Base-by-base conservation (phyloP, 1,140 invertebrate genomes). In the Ruditapes philippinarum region DNA sequence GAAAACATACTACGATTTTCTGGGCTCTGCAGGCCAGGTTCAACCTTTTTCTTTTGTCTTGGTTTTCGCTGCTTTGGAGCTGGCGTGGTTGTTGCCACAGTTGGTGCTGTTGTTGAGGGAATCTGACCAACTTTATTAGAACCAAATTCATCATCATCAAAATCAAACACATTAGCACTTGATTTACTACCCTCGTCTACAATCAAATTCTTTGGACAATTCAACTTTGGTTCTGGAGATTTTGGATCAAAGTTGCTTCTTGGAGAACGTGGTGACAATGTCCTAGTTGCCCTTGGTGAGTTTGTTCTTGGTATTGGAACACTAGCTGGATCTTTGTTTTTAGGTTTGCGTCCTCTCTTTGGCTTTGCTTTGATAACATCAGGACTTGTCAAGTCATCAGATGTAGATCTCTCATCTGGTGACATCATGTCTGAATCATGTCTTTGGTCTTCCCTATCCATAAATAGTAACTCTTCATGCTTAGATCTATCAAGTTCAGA, bases 201-300 rank as follows among this genome's bases (percentile, higher is more conserved):
- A 28, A 76, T 36, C 11, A 83, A 51, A 62, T 54, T 74, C 70
- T 89, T 89, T 17, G 68, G 51, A 62, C 78, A 79, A 83, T 79
- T 88, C 14, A 80, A 62, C 60, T 80, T 88, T 5, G 85, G 74
- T 45, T 88, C 85, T n/a, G 92, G 91, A 31, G 92, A 91, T n/a
- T 60, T 60, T 65, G 85, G 85, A 70, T 88, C 85, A 70, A 89
- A 89, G 36, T 80, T 88, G 74, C 83, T 90, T 51, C 92, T 92
- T 14, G 93, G 93, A 68, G 94, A 94, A 36, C 93, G 89, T 45
- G 92, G 92, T 25, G 92, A 92, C 62, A 65, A 28, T 38, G 91
- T 91, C 82, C 91, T 91, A 33, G 81, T 86, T 28, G 89, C 73
- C 60, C 92, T 90, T n/a, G 92, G 92, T 38, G 92, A 93, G 36